Percentiles rank a stretch among this genome's conserved stretches.
These are phyloP conservation scores for Nomada ruficornis DNA, from an alignment of 2,888 invertebrate species.

Conservation along the genomic window DNA sequence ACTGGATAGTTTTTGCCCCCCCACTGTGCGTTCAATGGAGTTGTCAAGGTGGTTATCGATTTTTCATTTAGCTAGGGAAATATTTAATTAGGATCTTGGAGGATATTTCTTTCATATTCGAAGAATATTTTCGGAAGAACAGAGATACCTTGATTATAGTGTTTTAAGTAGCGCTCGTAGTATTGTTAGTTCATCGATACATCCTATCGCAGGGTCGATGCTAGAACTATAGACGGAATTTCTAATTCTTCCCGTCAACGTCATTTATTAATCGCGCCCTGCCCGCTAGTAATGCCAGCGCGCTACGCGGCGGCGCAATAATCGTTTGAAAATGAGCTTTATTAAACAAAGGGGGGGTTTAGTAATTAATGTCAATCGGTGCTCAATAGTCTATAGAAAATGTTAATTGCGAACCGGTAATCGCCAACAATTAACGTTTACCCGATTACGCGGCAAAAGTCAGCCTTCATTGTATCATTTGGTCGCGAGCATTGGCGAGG, in stretches of 20 bases:
- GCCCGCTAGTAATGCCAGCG: constrained; percentile 7
- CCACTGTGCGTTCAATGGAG: background rate
- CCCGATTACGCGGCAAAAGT: constrained; percentile 63
- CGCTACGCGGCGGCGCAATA: constrained; percentile 25
- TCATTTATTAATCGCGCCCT: background rate
- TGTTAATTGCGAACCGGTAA: constrained; percentile 67
- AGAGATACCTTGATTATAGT: too few relatives aligned
- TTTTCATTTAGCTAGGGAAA: background rate
- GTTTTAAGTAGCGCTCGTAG: too few relatives aligned
- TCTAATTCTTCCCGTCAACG: background rate
- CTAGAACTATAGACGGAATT: background rate
- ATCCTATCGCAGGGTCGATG: too few relatives aligned
- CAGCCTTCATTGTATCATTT: constrained; percentile 33
- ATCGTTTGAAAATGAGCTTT: constrained; percentile 52
- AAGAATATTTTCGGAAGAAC: background rate
- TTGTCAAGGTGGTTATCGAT: background rate
- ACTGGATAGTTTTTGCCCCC: constrained; percentile 4
- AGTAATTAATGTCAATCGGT: constrained; percentile 69
- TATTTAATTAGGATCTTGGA: background rate
- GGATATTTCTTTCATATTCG: background rate
- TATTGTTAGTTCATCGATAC: too few relatives aligned
- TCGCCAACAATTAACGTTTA: constrained; percentile 67
- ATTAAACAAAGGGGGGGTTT: constrained; percentile 54
- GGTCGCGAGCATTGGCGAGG: background rate
- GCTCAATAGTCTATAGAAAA: constrained; percentile 65